phyloP scores from a whole-genome alignment of 2,797 vertebrate genomes.

The Lates japonicus region DNA sequence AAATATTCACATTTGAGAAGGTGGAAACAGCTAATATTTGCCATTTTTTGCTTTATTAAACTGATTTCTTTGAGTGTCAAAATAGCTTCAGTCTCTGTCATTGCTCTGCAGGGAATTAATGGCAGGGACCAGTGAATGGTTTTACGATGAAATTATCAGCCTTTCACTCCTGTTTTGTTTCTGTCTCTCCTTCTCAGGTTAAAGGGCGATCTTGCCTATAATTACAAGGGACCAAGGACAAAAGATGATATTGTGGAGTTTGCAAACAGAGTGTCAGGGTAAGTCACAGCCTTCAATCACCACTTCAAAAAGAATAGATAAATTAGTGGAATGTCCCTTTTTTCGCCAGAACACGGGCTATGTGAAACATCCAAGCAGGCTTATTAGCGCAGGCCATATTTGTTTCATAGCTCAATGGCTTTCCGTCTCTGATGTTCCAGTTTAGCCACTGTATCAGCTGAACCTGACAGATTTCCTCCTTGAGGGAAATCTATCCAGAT shows the following conservation, averaged over 20 bases:
- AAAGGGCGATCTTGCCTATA: slow-evolving; percentile 96
- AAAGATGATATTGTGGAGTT: slow-evolving; percentile 99
- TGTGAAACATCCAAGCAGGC: slow-evolving; percentile 42
- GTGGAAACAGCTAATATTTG: not conserved
- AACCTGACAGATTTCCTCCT: slow-evolving; percentile 68
- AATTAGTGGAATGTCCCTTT: slow-evolving; percentile 2
- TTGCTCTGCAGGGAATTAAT: not conserved
- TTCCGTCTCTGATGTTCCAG: slow-evolving; percentile 56
- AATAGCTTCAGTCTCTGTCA: not conserved
- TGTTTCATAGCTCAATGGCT: slow-evolving; percentile 60
- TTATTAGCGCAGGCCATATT: slow-evolving; percentile 64
- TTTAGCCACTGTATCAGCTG: slow-evolving; percentile 68
- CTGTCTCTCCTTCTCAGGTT: slow-evolving; percentile 83
- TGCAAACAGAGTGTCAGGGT: slow-evolving; percentile 98
- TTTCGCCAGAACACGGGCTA: slow-evolving; percentile 46
- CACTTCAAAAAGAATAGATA: not conserved
- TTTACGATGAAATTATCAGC: not conserved
- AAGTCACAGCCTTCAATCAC: slow-evolving; percentile 69
- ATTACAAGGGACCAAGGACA: slow-evolving; percentile 96
- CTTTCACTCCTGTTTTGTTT: slow-evolving; percentile 13
- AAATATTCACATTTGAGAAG: not conserved
- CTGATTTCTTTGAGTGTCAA: not conserved
- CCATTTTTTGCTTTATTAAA: not conserved
- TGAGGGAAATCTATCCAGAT: slow-evolving; percentile 67
- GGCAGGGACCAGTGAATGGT: not conserved